Conservation (phyloP, 2,113 vertebrate species). For the Sinosuthora webbiana region DNA sequence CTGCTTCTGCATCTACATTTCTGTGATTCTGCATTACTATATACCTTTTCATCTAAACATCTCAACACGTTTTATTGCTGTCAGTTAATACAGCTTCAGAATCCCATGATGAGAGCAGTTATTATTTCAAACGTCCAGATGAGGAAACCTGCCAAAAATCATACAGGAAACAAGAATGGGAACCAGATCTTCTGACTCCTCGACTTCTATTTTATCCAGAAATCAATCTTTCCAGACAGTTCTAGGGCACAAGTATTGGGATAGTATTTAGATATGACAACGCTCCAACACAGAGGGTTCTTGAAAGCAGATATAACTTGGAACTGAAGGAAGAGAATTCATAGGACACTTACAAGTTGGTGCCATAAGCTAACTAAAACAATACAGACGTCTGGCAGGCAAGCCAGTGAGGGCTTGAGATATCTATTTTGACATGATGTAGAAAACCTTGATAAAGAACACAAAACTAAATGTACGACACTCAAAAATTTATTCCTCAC, state of each 20-base stretch:
- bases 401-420: not conserved
- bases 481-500: not conserved
- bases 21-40: not conserved
- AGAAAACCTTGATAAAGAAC: not conserved
- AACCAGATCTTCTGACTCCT: constrained; percentile 47
- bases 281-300: not conserved
- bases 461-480: not conserved
- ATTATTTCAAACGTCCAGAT: constrained; percentile 30
- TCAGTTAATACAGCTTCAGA: constrained; percentile 24
- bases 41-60: constrained; percentile 1
- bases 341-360: not conserved
- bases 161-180: constrained; percentile 48
- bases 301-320: not conserved
- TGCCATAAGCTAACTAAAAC: not conserved
- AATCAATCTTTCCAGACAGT: constrained; percentile 34
- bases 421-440: not conserved
- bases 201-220: not conserved
- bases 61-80: constrained; percentile 43
- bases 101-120: constrained; percentile 36
- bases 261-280: not conserved
- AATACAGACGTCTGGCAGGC: not conserved
- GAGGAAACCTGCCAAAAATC: constrained; percentile 42
- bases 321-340: not conserved
- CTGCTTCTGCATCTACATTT: not conserved
- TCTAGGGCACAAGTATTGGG: not conserved